Base-by-base conservation (phyloP, 2,797 vertebrate genomes). In the Hipposideros larvatus region DNA sequence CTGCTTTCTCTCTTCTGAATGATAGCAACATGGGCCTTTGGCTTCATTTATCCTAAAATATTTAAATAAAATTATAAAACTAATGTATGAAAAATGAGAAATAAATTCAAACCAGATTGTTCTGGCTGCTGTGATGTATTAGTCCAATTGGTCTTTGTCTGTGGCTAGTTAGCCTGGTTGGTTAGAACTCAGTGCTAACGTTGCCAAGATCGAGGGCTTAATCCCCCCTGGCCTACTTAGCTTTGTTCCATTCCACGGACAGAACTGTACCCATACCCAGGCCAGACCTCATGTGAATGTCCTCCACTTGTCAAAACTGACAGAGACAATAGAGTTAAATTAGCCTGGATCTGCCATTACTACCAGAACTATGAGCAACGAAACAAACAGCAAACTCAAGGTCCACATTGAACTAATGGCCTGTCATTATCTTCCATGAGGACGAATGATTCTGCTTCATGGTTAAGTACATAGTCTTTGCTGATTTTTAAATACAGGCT, bases 1-100 rank as follows among this genome's bases (percentile, higher is more conserved):
- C 26, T 87, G 46, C 70, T 91, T 84, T 88, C 66, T 85, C 77
- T 90, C 80, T 91, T 80, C 63, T 73, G 31, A 96, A 87, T 82
- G 85, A 92, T 46, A 96, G 71, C 51, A 97, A 79, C 59, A 68
- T 24, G 34, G 51, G 26, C 5, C 31, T 71, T 96, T 96, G 90
- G 85, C 71, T 96, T 96, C 93, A 95, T 92, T 96, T 96, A 95
- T 51, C 87, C 90, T 93, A 91, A 97, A 96, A 91, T 97, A 93
- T 97, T 97, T 96, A 95, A 97, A 97, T 97, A 79, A 86, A 95
- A 94, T 96, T 95, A 91, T 85, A 94, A 97, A 95, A 91, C 85
- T 68, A 95, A 96, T 91, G 55, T 95, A 95, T 93, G 91, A 94
- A 93, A 97, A 97, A 96, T 97, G 94, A 97, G 93, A 97, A 95